Base-by-base conservation (phyloP, 2,888 invertebrate species). In the Phyto melanocephala region DNA sequence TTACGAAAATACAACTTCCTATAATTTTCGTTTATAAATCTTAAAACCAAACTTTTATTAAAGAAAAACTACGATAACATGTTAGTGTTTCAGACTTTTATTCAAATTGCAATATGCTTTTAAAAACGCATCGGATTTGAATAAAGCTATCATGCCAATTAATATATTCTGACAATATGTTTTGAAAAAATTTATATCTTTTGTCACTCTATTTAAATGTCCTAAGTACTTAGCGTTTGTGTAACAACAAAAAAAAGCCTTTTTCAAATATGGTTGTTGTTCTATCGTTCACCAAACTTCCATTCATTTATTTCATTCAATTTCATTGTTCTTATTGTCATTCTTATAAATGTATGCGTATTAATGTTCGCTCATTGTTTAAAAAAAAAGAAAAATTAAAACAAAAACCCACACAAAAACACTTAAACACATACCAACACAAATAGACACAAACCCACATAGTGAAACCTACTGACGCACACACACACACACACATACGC, bases 261-360 rank as follows among this genome's bases (percentile, higher is more conserved):
- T 72, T 72, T 68, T 28, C 33, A 28, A 35, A 35, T 56, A 58
- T 50, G 54, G 42, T 47, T 45, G 7, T 45, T 37, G 35, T 42
- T 56, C 11, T 37, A 15, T 10, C 40, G 15, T 40, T 50, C 20
- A 67, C 60, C 54, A 10, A 10, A 47, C 54, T 67, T 47, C 56
- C 54, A 67, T 81, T 72, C 72, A 77, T 77, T 77, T 67, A 77
- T 81, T 71, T 54, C 56, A 79, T 67, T 56, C 75, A 79, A 76
- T 79, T 67, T 82, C 45, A 82, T 79, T 79, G 72, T 79, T 74
- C 67, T 74, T 79, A 60, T 79, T 79, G 72, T 81, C 77, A 74
- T 79, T 76, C 67, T 75, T 75, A 79, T 60, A 62, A 78, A 42
- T 78, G 74, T 65, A 72, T 72, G 67, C 77, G 72, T 68, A 70